Conservation (phyloP, 2,113 vertebrate genomes). For the Orientallactaga bullata region DNA sequence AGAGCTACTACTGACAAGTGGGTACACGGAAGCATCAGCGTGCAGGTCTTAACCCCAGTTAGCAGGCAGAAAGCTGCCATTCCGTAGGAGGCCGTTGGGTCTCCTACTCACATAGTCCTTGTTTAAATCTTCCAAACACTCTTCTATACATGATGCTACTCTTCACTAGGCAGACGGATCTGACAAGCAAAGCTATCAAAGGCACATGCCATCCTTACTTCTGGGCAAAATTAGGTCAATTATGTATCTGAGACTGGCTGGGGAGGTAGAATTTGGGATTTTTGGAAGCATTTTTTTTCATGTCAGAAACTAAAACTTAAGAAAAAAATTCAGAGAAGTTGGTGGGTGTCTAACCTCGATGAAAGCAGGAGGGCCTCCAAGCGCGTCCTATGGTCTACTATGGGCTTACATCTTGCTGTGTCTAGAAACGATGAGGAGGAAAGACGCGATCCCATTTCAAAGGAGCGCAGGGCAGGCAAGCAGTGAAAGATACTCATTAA, state of each 20-base stretch:
- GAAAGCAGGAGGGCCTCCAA: neutral
- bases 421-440: conserved; percentile 2
- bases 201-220: conserved; percentile 56
- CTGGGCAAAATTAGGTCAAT: conserved; percentile 33
- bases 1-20: conserved; percentile 52
- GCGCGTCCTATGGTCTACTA: neutral
- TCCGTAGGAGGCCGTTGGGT: conserved; percentile 54
- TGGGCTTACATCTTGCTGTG: neutral
- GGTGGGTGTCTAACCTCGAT: conserved; percentile 30
- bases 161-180: conserved; percentile 62
- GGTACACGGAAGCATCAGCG: conserved; percentile 62
- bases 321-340: neutral
- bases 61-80: conserved; percentile 70
- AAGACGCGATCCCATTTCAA: neutral
- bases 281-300: conserved; percentile 42
- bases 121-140: conserved; percentile 78
- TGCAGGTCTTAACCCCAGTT: conserved; percentile 66
- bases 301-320: neutral
- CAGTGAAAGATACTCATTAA: neutral
- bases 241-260: neutral
- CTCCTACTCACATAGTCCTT: conserved; percentile 72
- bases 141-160: conserved; percentile 40
- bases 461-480: neutral
- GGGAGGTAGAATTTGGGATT: neutral
- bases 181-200: conserved; percentile 65